Conservation (phyloP, 2,888 invertebrate genomes). For the Drosophila pseudotalamancana region DNA sequence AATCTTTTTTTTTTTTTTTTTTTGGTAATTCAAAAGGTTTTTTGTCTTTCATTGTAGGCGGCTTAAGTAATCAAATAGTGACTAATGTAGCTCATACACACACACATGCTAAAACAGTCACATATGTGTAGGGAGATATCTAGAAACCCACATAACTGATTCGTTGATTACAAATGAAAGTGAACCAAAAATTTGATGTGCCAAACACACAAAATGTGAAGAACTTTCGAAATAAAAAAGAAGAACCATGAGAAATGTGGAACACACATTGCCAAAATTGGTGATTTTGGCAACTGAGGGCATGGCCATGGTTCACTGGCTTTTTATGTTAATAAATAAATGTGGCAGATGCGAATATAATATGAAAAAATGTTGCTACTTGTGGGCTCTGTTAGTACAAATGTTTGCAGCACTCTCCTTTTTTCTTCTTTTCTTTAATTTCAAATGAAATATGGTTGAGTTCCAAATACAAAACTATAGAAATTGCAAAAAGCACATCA, state of each 20-base stretch:
- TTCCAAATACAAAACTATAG: constrained; percentile 1
- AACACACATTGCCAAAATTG: constrained; percentile 32
- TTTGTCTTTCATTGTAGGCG: constrained; percentile 47
- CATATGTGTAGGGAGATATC: constrained; percentile 14
- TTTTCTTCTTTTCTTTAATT: not conserved
- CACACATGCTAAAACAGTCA: not conserved
- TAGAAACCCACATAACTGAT: constrained; percentile 7
- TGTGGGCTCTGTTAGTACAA: constrained; percentile 21
- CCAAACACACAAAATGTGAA: constrained; percentile 44
- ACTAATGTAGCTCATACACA: constrained; percentile 37
- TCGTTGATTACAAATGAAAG: constrained; percentile 54
- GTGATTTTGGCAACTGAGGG: constrained; percentile 31
- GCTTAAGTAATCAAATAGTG: constrained; percentile 69
- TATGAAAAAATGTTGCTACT: constrained; percentile 12
- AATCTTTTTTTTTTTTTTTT: constrained; percentile 12
- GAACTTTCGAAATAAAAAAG: constrained; percentile 51
- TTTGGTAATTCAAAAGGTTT: constrained; percentile 70
- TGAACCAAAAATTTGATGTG: constrained; percentile 49
- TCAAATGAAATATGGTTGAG: constrained; percentile 10
- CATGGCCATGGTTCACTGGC: constrained; percentile 76
- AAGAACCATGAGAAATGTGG: constrained; percentile 36
- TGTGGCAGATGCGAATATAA: constrained; percentile 50
- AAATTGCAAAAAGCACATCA: constrained; percentile 2
- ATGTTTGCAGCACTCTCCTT: constrained; percentile 25
- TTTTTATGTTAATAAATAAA: constrained; percentile 81